phyloP scores from a whole-genome alignment of 2,797 vertebrate species.

The Dallia pectoralis region DNA sequence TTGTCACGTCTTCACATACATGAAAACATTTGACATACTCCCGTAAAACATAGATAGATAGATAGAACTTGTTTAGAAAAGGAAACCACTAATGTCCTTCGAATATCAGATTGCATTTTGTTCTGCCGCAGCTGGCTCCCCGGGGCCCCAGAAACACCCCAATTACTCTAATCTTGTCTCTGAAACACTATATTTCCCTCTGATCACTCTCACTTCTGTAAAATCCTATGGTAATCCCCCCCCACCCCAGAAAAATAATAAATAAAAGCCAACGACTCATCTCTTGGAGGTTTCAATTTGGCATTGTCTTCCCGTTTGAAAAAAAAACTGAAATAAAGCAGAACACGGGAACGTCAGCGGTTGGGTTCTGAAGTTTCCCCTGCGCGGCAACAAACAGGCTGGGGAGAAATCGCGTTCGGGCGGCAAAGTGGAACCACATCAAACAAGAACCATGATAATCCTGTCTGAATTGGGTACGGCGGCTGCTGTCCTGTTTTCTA shows the following conservation, averaged over 20 bases:
- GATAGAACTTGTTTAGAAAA: constrained; percentile 27
- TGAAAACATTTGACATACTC: not conserved
- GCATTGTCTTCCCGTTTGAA: constrained; percentile 53
- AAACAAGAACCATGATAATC: constrained; percentile 76
- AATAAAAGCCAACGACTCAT: constrained; percentile 33
- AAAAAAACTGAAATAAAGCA: constrained; percentile 38
- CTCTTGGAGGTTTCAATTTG: constrained; percentile 61
- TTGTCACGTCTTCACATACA: too few relatives aligned
- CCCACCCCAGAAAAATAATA: constrained; percentile 26
- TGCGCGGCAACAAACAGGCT: constrained; percentile 52
- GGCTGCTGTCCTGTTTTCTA: constrained; percentile 70
- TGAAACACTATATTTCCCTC: constrained; percentile 32
- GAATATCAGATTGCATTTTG: constrained; percentile 52
- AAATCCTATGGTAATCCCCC: constrained; percentile 48
- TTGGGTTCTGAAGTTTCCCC: constrained; percentile 49
- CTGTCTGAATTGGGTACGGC: constrained; percentile 64
- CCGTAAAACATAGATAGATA: not conserved
- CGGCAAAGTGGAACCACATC: constrained; percentile 73
- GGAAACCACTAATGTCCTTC: constrained; percentile 46
- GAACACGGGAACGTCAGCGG: constrained; percentile 31
- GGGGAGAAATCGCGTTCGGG: constrained; percentile 63
- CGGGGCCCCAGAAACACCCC: constrained; percentile 47
- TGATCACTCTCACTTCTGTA: constrained; percentile 51
- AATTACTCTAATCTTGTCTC: constrained; percentile 55
- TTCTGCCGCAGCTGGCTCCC: constrained; percentile 25